A percentile compares a stretch with the other conserved stretches of the same genome.
These are phyloP conservation scores for Apteryx owenii DNA, from an alignment of 2,113 vertebrate species.

Conservation along the genomic window DNA sequence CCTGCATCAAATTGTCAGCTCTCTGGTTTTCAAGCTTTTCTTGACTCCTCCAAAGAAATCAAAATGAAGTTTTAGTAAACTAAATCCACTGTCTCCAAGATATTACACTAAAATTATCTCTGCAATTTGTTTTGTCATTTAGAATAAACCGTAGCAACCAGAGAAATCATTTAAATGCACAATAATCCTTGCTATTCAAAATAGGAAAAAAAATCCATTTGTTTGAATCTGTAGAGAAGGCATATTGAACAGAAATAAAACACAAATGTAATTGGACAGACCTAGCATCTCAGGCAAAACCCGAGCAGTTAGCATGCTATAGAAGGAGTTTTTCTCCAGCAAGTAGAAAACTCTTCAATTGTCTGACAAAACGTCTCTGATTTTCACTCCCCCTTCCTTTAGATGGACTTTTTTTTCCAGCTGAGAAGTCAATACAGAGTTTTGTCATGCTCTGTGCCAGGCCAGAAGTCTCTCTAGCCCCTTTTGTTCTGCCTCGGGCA, in stretches of 20 bases:
- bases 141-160: not conserved
- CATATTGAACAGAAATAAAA: not conserved
- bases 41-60: not conserved
- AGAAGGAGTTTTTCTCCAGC: not conserved
- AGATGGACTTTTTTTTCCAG: not conserved
- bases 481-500: too few relatives aligned
- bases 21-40: not conserved
- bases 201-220: not conserved
- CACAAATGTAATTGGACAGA: not conserved
- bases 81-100: not conserved
- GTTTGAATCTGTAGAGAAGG: not conserved
- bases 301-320: not conserved
- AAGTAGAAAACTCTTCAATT: not conserved
- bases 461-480: not conserved
- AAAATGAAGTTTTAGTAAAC: not conserved
- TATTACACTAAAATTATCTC: not conserved
- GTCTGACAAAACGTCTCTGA: not conserved
- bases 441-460: not conserved
- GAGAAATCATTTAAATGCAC: not conserved
- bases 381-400: not conserved
- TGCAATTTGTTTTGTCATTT: not conserved
- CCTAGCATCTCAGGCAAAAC: not conserved
- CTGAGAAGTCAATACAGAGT: too few relatives aligned
- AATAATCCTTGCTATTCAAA: not conserved
- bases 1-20: rapidly evolving